Base-by-base conservation (phyloP, 2,797 vertebrate genomes). In the Linurgus olivaceus region DNA sequence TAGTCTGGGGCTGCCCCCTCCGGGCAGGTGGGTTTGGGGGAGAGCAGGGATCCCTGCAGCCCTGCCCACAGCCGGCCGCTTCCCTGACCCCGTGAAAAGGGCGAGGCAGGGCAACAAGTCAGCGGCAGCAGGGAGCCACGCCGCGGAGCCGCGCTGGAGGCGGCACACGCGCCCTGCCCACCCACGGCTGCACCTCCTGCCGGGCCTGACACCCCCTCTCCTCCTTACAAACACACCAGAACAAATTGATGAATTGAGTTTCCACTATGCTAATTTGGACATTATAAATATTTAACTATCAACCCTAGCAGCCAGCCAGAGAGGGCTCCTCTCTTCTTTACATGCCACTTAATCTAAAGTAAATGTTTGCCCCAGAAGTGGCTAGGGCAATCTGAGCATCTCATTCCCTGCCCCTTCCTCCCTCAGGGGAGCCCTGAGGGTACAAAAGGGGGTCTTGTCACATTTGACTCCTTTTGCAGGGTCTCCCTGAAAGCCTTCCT, bases 221-320 rank as follows among this genome's bases (percentile, higher is more conserved):
- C 82, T 85, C 70, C 93, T 83, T 94, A 96, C 97, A 97, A 97
- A 95, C 96, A 97, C 91, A 97, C 96, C 97, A 97, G 97, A 98
- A 98, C 97, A 95, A 98, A 98, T 98, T 98, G 98, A 98, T 98
- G 97, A 98, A 98, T 98, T 97, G 98, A 97, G 97, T 93, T 98
- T 98, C 98, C 97, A 97, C 97, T 98, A 98, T 98, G 98, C 98
- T 98, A 98, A 98, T 98, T 98, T 97, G 97, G 96, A 96, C 96
- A 92, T 96, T 97, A 98, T 98, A 98, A 98, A 98, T 98, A 98
- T 98, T 98, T 98, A 98, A 98, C 97, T 96, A 97, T 88, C 95
- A 97, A 84, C 91, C 92, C 93, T 96, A 97, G 96, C 97, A 98
- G 98, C 96, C 96, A 98, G 97, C 95, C 96, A 96, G 95, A 95